Percentiles rank a stretch among this genome's conserved stretches.
These are phyloP conservation scores for Yponomeuta evonymella DNA, from an alignment of 2,888 invertebrate species.

Conservation along the genomic window DNA sequence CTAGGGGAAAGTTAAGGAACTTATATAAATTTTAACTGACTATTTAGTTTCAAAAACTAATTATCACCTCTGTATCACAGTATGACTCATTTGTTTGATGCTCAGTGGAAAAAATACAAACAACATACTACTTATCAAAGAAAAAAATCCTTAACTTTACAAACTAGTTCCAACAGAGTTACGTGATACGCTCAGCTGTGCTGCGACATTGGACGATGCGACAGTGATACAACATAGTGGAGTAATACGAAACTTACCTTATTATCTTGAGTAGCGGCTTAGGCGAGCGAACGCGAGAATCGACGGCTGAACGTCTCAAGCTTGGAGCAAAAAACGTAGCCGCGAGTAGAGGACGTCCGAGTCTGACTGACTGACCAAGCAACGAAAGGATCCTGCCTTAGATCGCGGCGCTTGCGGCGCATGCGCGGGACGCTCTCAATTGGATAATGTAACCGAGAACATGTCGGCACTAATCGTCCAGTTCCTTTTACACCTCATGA, in stretches of 20 bases:
- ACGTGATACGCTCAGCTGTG: constrained; percentile 14
- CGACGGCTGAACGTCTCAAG: neutral
- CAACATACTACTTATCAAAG: neutral
- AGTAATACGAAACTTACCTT: neutral
- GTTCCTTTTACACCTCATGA: neutral
- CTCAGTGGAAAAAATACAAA: neutral
- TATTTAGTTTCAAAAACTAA: neutral
- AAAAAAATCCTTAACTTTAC: constrained; percentile 1
- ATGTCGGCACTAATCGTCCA: neutral
- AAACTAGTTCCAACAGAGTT: constrained; percentile 8
- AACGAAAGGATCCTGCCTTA: neutral
- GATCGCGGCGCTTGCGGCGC: neutral
- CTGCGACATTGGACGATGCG: neutral
- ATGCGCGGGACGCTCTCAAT: constrained; percentile 1
- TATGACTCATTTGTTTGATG: neutral
- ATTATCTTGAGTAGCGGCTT: neutral
- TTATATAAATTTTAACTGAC: neutral
- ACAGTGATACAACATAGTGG: neutral
- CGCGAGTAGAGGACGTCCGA: neutral
- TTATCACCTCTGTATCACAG: too few relatives aligned
- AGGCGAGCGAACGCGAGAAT: neutral
- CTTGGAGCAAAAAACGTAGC: neutral
- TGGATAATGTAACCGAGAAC: neutral
- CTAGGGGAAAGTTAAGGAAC: neutral
- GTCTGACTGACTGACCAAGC: neutral